Conservation (phyloP, 2,888 invertebrate genomes). For the Sericinus montela region DNA sequence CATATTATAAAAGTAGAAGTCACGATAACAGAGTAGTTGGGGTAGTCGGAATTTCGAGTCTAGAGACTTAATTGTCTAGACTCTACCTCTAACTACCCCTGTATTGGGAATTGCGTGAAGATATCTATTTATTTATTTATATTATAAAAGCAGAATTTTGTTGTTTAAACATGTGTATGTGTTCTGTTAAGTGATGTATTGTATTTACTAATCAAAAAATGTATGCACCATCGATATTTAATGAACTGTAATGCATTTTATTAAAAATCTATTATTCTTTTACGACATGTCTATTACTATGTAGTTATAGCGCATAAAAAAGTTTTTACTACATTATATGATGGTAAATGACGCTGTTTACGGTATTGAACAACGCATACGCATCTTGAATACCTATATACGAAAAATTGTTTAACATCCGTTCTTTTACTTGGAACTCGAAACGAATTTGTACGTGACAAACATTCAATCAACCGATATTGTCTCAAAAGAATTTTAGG, state of each 20-base stretch:
- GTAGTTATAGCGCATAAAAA: constrained; percentile 3
- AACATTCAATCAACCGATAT: constrained; percentile 25
- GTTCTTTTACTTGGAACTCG: constrained; percentile 46
- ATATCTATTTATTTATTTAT: too few relatives aligned
- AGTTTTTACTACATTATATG: constrained; percentile 4
- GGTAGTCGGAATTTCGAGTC: too few relatives aligned
- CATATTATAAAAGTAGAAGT: too few relatives aligned
- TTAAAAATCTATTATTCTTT: background rate
- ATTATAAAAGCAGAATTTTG: too few relatives aligned
- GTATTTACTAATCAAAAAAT: too few relatives aligned
- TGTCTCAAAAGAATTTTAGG: background rate
- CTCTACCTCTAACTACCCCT: too few relatives aligned
- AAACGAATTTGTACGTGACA: constrained; percentile 39
- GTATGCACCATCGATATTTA: background rate
- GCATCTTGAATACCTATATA: constrained; percentile 37
- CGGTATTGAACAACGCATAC: constrained; percentile 15
- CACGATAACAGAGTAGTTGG: too few relatives aligned
- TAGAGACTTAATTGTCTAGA: too few relatives aligned
- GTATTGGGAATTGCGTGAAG: too few relatives aligned
- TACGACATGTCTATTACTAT: background rate
- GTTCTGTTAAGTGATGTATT: too few relatives aligned
- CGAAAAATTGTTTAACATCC: constrained; percentile 39
- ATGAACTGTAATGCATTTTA: background rate
- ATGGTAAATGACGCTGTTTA: constrained; percentile 7
- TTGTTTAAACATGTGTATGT: too few relatives aligned